A percentile compares a stretch with the other conserved stretches of the same genome.
phyloP scores from a whole-genome alignment of 2,113 vertebrate genomes.

The Pleuronectes platessa region DNA sequence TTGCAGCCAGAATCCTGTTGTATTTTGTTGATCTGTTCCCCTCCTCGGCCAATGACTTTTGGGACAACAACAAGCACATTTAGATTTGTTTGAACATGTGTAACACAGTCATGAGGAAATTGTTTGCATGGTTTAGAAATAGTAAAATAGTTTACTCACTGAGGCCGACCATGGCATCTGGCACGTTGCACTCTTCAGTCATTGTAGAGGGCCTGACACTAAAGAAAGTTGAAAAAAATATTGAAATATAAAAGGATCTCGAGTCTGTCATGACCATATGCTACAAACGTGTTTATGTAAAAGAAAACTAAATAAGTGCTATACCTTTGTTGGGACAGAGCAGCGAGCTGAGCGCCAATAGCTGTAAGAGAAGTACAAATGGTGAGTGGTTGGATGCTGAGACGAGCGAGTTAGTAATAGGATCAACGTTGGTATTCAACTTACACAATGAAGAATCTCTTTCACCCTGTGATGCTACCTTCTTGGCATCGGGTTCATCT shows the following conservation, averaged over 20 bases:
- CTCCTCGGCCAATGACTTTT: conserved; percentile 92
- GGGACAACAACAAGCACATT: conserved; percentile 18
- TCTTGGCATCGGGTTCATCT: conserved; percentile 95
- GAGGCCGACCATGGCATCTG: conserved; percentile 94
- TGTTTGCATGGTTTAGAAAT: background rate
- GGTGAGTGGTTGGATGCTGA: conserved; percentile 36
- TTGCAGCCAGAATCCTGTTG: conserved; percentile 96
- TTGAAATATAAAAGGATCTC: background rate
- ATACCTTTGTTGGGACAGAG: conserved; percentile 88
- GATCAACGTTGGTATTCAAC: conserved; percentile 44
- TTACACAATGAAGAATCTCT: conserved; percentile 84
- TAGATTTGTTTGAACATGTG: conserved; percentile 4
- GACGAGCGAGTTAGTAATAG: background rate
- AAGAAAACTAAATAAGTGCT: background rate
- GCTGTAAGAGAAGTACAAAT: conserved; percentile 76
- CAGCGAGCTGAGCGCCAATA: conserved; percentile 89
- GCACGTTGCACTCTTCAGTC: conserved; percentile 91
- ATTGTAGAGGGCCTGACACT: conserved; percentile 82
- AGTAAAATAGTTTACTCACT: conserved; percentile 84
- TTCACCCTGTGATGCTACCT: conserved; percentile 91
- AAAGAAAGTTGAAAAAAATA: conserved; percentile 21
- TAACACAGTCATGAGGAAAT: background rate
- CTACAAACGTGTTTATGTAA: background rate
- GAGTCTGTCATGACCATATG: background rate
- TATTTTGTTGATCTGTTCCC: conserved; percentile 96